Evolutionary conservation across 2,888 invertebrate species (phyloP).

Genomic region (Merodon equestris): DNA sequence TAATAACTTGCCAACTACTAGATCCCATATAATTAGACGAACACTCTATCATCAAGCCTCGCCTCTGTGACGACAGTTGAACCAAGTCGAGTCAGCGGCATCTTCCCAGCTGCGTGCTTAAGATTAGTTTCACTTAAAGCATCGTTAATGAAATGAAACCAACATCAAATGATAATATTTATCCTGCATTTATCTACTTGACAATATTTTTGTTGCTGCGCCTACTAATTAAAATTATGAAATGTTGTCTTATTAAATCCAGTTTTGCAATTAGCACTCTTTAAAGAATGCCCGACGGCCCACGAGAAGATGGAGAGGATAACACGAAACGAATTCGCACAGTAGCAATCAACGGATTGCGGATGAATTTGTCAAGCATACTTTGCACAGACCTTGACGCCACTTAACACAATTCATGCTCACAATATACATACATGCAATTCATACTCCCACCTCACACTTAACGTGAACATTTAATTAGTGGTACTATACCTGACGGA

Average conservation of each 20-base stretch:
- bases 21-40: slow-evolving; percentile 44
- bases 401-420: slow-evolving; percentile 57
- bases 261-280: slow-evolving; percentile 65
- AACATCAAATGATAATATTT: slow-evolving; percentile 51
- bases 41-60: slow-evolving; percentile 19
- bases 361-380: slow-evolving; percentile 62
- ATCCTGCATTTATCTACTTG: slow-evolving; percentile 63
- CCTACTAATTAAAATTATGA: slow-evolving; percentile 63
- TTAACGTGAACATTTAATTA: slow-evolving; percentile 43
- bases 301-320: slow-evolving; percentile 20
- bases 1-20: slow-evolving; percentile 40
- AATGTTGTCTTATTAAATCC: slow-evolving; percentile 63
- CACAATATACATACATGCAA: background rate
- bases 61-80: background rate
- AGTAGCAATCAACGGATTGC: slow-evolving; percentile 54
- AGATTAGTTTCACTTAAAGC: slow-evolving; percentile 61
- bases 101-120: slow-evolving; percentile 53
- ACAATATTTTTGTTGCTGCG: slow-evolving; percentile 55
- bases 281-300: slow-evolving; percentile 54
- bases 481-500: background rate
- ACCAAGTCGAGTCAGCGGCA: slow-evolving; percentile 4
- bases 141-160: slow-evolving; percentile 26
- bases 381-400: slow-evolving; percentile 63
- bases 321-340: slow-evolving; percentile 23
- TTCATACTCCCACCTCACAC: background rate